Conservation (phyloP, 1,140 invertebrate species). For the Pantala flavescens region DNA sequence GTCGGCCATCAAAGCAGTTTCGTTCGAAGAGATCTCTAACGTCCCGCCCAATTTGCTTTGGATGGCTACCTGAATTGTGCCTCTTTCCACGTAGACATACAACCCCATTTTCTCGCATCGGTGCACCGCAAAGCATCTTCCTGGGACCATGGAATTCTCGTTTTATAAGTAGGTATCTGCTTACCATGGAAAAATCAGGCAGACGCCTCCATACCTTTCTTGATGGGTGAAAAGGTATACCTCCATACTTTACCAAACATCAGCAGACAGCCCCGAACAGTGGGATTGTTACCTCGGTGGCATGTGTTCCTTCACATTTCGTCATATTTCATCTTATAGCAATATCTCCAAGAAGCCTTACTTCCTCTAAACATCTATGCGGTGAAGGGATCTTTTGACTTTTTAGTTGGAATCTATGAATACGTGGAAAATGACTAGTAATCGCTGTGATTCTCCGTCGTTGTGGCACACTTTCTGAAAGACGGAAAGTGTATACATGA, state of each 20-base stretch:
- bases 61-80: background rate
- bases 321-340: background rate
- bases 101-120: background rate
- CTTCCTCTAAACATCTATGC: too few relatives aligned
- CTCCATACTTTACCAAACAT: too few relatives aligned
- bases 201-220: too few relatives aligned
- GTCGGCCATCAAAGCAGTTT: background rate
- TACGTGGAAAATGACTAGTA: too few relatives aligned
- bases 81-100: background rate
- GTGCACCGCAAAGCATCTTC: background rate
- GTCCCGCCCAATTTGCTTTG: background rate
- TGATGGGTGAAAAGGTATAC: too few relatives aligned
- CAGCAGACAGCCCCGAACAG: background rate
- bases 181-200: too few relatives aligned
- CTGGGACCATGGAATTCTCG: background rate
- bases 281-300: background rate
- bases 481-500: too few relatives aligned
- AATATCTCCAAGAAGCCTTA: too few relatives aligned
- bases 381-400: too few relatives aligned
- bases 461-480: too few relatives aligned
- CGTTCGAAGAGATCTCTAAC: background rate
- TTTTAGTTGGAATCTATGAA: too few relatives aligned
- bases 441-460: too few relatives aligned
- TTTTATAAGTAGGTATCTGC: background rate
- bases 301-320: background rate